phyloP scores from a whole-genome alignment of 1,140 invertebrate species.

The Drosophila mayri region DNA sequence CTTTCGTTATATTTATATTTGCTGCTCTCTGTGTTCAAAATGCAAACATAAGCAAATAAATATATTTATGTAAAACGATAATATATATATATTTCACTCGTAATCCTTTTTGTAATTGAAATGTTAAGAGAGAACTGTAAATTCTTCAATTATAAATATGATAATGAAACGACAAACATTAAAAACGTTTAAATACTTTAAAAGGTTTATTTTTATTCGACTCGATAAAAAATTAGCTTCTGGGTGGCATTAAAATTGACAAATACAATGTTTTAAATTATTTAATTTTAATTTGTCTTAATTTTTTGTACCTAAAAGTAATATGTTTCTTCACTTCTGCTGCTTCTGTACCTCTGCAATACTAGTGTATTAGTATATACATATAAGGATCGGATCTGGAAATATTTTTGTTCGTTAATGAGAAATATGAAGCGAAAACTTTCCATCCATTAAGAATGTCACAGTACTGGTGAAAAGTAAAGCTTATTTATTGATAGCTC shows the following conservation, averaged over 20 bases:
- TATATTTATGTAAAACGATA: constrained; percentile 26
- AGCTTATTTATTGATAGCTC: background rate
- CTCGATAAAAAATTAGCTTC: background rate
- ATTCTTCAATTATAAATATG: constrained; percentile 69
- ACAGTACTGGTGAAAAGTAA: background rate
- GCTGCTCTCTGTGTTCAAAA: constrained; percentile 36
- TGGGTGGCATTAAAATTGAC: background rate
- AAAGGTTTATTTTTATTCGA: background rate
- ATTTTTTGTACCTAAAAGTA: background rate
- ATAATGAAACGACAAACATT: background rate
- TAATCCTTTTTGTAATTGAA: constrained; percentile 48
- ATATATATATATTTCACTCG: constrained; percentile 14
- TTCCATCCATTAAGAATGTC: background rate
- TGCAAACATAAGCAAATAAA: constrained; percentile 15
- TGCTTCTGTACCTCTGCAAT: background rate
- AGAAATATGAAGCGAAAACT: background rate
- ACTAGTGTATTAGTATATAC: too few relatives aligned
- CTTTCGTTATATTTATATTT: constrained; percentile 24
- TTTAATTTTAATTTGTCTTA: background rate
- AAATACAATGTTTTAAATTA: background rate
- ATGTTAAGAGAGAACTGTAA: constrained; percentile 62
- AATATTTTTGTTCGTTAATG: background rate
- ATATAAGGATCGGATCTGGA: background rate
- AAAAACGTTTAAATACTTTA: background rate
- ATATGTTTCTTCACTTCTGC: background rate